Evolutionary conservation across 2,888 invertebrate species (phyloP).

Genomic region (Alviniconcha strummeri): DNA sequence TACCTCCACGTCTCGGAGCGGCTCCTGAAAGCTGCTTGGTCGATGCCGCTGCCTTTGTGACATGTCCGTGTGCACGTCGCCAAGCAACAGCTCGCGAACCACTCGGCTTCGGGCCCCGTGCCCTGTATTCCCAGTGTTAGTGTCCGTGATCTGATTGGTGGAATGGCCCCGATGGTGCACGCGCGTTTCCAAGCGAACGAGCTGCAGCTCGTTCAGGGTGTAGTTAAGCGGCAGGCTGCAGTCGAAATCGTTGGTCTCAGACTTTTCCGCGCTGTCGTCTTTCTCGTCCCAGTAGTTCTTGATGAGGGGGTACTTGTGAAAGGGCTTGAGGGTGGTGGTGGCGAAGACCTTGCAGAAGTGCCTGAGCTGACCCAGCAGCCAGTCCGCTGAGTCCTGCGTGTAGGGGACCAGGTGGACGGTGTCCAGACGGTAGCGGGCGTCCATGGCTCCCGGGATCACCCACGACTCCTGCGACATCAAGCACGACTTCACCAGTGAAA

Average conservation of each 20-base stretch:
- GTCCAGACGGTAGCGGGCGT: slow-evolving; percentile 56
- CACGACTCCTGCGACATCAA: slow-evolving; percentile 67
- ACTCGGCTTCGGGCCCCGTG: slow-evolving; percentile 1
- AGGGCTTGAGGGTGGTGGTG: slow-evolving; percentile 66
- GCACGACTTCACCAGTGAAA: background rate
- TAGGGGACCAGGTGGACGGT: slow-evolving; percentile 76
- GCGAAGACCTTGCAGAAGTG: slow-evolving; percentile 73
- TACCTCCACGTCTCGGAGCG: slow-evolving; percentile 74
- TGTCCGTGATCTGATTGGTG: background rate
- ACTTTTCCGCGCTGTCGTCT: background rate
- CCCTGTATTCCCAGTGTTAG: background rate
- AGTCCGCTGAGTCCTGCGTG: slow-evolving; percentile 18
- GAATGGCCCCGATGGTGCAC: slow-evolving; percentile 36
- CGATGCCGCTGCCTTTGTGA: slow-evolving; percentile 74
- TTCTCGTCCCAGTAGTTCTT: slow-evolving; percentile 30
- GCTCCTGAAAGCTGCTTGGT: slow-evolving; percentile 78
- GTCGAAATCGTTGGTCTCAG: slow-evolving; percentile 60
- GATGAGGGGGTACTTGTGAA: slow-evolving; percentile 50
- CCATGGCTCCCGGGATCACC: slow-evolving; percentile 73
- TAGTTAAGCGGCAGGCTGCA: slow-evolving; percentile 76
- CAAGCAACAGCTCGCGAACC: slow-evolving; percentile 74
- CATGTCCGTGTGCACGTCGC: slow-evolving; percentile 76
- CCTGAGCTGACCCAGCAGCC: slow-evolving; percentile 57
- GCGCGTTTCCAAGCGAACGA: slow-evolving; percentile 75
- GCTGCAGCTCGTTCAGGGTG: slow-evolving; percentile 77